Percentiles rank a stretch among this genome's conserved stretches.
Conservation (phyloP, 1,140 invertebrate species). For the Drosophila ananassae region DNA sequence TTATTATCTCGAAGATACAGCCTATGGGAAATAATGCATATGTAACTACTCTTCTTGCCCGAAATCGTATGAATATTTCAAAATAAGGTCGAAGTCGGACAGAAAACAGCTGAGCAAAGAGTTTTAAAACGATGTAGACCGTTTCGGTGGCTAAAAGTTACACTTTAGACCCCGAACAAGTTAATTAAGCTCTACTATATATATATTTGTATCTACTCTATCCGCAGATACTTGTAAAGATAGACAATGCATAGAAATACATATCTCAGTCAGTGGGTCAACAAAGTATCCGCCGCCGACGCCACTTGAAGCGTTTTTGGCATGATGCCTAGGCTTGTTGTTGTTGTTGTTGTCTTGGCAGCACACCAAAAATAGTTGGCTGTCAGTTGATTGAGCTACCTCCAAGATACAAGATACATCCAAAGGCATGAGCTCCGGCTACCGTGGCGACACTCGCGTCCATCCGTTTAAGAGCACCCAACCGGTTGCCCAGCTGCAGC, state of each 20-base stretch:
- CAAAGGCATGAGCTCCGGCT: conserved; percentile 39
- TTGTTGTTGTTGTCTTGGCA: conserved; percentile 55
- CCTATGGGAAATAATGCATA: background rate
- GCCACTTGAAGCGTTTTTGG: conserved; percentile 74
- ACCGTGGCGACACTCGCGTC: conserved; percentile 37
- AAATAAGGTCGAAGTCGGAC: no score
- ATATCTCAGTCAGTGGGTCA: conserved; percentile 80
- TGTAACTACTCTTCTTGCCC: no score
- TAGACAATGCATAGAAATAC: conserved; percentile 31
- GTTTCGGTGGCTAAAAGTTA: conserved; percentile 25
- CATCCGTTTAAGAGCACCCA: conserved; percentile 9
- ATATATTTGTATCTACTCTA: background rate
- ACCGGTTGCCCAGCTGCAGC: conserved; percentile 16
- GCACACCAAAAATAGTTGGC: conserved; percentile 71
- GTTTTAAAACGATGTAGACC: conserved; percentile 19
- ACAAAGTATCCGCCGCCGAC: conserved; percentile 57
- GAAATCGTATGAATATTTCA: no score
- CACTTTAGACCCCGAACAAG: conserved; percentile 28
- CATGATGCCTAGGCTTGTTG: conserved; percentile 52
- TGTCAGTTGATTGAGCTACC: conserved; percentile 69
- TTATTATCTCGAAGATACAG: background rate
- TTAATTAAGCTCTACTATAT: conserved; percentile 37
- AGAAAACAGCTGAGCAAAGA: conserved; percentile 4
- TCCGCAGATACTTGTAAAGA: conserved; percentile 35
- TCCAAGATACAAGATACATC: conserved; percentile 44